These are phyloP conservation scores for Mus spicilegus DNA, from an alignment of 2,113 vertebrate genomes.

Conservation along the genomic window DNA sequence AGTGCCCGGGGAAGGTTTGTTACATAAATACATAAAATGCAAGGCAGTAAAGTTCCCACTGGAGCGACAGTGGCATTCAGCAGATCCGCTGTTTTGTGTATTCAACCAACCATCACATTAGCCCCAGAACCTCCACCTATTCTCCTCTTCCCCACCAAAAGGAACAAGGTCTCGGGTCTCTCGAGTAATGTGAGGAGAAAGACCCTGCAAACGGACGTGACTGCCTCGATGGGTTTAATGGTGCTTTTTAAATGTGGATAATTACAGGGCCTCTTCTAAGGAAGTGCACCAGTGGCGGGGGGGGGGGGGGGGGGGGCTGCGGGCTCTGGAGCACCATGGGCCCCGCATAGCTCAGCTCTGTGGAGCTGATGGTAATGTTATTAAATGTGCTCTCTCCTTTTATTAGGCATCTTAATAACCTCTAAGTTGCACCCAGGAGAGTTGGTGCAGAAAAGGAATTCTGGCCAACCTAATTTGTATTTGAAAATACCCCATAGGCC, in stretches of 20 bases:
- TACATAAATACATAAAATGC: background rate
- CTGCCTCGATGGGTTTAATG: conserved; percentile 74
- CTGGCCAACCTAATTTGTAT: conserved; percentile 90
- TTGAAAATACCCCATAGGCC: conserved; percentile 88
- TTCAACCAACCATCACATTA: conserved; percentile 63
- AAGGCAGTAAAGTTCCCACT: background rate
- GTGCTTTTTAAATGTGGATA: conserved; percentile 80
- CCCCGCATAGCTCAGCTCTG: conserved; percentile 79
- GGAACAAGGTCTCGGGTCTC: conserved; percentile 55
- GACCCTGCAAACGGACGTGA: conserved; percentile 68
- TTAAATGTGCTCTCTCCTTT: conserved; percentile 90
- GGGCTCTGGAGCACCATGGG: conserved; percentile 82
- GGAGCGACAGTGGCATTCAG: background rate
- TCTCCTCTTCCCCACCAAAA: conserved; percentile 11
- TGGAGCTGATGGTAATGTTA: conserved; percentile 88
- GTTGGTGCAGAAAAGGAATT: conserved; percentile 87
- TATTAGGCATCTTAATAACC: conserved; percentile 91
- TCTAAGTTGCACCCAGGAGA: conserved; percentile 88
- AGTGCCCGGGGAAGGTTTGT: background rate
- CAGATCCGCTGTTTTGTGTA: conserved; percentile 57
- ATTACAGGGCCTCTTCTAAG: conserved; percentile 77
- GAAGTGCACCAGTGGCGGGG: conserved; percentile 79
- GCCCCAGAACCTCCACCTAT: background rate
- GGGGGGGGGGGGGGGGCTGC: conserved; percentile 64
- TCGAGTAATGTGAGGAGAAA: conserved; percentile 33